Evolutionary conservation across 2,113 vertebrate species (phyloP).

Genomic region (Elachura formosa): DNA sequence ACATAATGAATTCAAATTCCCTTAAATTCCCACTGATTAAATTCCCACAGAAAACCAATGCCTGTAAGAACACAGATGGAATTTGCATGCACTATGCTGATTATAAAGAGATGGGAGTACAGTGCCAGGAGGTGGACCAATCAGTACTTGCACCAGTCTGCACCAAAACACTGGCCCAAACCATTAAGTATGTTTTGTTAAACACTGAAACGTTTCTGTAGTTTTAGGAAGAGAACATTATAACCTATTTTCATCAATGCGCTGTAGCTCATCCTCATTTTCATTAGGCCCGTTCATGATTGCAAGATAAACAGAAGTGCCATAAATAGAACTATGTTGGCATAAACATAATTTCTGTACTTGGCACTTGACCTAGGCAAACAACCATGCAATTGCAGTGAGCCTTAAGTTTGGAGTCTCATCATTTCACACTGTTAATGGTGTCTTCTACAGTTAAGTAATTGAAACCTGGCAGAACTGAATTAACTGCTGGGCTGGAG

Average conservation of each 20-base stretch:
- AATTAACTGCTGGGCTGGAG: neutral
- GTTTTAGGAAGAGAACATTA: slow-evolving; percentile 5
- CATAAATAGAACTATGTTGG: slow-evolving; percentile 30
- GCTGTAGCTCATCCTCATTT: slow-evolving; percentile 4
- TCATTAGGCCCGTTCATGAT: neutral
- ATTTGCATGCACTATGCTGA: rapidly evolving
- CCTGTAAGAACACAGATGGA: neutral
- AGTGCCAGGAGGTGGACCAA: neutral
- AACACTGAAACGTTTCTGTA: neutral
- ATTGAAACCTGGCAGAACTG: neutral
- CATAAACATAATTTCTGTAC: slow-evolving; percentile 28
- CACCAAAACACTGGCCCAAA: neutral
- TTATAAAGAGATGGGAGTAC: neutral
- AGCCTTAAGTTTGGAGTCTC: neutral
- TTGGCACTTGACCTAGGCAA: slow-evolving; percentile 18
- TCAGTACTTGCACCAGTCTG: neutral
- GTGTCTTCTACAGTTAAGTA: neutral
- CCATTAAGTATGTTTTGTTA: neutral
- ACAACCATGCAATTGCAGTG: neutral
- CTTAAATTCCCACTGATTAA: neutral
- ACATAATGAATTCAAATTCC: neutral
- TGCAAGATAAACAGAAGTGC: neutral
- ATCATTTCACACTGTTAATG: neutral
- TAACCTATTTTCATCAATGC: slow-evolving; percentile 21
- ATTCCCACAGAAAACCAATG: neutral